Percentiles rank a stretch among this genome's conserved stretches.
Evolutionary conservation across 1,140 invertebrate genomes (phyloP).

Genomic region (Antheraea mylitta): DNA sequence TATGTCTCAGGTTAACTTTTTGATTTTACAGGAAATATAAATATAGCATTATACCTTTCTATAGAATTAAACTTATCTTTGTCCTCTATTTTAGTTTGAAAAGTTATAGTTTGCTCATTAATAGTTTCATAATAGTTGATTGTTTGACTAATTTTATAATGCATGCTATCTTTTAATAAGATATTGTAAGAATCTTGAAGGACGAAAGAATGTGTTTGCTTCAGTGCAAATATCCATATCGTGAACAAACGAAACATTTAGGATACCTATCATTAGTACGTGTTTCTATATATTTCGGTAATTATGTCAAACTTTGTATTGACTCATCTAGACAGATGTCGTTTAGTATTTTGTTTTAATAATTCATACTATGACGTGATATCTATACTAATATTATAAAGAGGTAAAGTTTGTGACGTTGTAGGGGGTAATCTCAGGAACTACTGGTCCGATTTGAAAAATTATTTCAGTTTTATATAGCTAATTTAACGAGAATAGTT

Average conservation of each 20-base stretch:
- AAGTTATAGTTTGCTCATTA: constrained; percentile 13
- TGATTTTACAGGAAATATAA: background rate
- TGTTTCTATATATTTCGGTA: no score
- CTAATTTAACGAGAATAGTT: no score
- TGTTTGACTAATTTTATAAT: constrained; percentile 30
- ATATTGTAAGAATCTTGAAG: constrained; percentile 26
- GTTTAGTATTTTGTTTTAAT: background rate
- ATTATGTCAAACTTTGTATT: no score
- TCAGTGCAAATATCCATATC: background rate
- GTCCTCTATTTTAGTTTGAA: background rate
- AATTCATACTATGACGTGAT: background rate
- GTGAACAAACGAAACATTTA: background rate
- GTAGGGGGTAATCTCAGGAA: no score
- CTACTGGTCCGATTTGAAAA: no score
- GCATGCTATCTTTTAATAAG: constrained; percentile 25
- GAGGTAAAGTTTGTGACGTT: no score
- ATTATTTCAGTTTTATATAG: no score
- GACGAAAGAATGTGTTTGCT: constrained; percentile 5
- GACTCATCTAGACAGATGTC: background rate
- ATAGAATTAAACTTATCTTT: background rate
- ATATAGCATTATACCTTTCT: background rate
- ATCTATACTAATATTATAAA: no score
- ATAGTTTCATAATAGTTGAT: constrained; percentile 31
- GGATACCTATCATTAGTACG: background rate
- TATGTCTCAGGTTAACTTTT: background rate